Evolutionary conservation across 2,888 invertebrate species (phyloP).

Genomic region (Paralinhomoeus sp.): DNA sequence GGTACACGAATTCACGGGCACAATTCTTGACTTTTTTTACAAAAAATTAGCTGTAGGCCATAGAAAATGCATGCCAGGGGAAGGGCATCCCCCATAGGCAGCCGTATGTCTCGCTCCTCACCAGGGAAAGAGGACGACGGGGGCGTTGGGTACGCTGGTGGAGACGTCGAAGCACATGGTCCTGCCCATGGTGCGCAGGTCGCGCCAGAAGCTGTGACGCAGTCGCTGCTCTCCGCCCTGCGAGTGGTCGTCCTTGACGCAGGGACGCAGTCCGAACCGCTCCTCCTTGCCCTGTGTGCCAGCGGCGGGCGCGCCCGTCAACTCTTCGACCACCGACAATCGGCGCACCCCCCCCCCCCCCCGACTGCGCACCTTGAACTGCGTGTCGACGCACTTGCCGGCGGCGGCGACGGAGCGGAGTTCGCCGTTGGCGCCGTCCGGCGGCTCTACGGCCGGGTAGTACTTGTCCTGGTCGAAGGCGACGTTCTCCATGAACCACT

Average conservation of each 20-base stretch:
- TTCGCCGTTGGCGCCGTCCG: constrained; percentile 55
- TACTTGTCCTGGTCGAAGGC: constrained; percentile 65
- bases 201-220: constrained; percentile 33
- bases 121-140: constrained; percentile 56
- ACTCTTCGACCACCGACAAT: not conserved
- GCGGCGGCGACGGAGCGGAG: constrained; percentile 4
- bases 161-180: constrained; percentile 63
- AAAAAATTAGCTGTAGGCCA: too few species aligned
- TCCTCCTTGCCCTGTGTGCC: constrained; percentile 9
- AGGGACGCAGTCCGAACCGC: constrained; percentile 16
- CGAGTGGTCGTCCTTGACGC: constrained; percentile 14
- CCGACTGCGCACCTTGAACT: constrained; percentile 11
- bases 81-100: too few species aligned
- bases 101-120: too few species aligned
- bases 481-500: constrained; percentile 76
- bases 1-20: too few species aligned
- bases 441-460: constrained; percentile 68
- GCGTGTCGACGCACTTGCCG: constrained; percentile 26
- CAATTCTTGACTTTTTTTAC: not conserved
- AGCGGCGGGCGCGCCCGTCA: not conserved
- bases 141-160: constrained; percentile 42
- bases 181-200: constrained; percentile 45
- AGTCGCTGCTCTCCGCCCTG: constrained; percentile 19
- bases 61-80: too few species aligned
- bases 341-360: not conserved